These are phyloP conservation scores for Chionodraco myersi DNA, from an alignment of 2,113 vertebrate species.

Conservation along the genomic window DNA sequence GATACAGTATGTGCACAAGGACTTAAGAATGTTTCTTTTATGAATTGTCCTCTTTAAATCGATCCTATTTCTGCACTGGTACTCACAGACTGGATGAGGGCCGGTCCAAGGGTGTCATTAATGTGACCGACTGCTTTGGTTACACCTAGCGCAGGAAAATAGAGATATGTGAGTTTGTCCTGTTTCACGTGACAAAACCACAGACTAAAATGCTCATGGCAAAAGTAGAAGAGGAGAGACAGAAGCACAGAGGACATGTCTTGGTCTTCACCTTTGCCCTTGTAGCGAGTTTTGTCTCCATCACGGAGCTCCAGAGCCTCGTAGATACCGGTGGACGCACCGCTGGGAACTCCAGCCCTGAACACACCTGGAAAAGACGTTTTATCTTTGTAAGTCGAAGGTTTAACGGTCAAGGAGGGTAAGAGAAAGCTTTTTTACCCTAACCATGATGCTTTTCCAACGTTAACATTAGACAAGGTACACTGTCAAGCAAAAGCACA, in stretches of 20 bases:
- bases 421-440: neutral
- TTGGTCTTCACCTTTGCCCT: conserved; percentile 88
- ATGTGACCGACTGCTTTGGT: conserved; percentile 93
- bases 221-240: conserved; percentile 11
- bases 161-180: neutral
- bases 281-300: conserved; percentile 92
- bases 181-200: neutral
- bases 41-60: neutral
- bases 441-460: neutral
- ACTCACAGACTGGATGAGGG: conserved; percentile 91
- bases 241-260: conserved; percentile 10
- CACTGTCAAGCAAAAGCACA: neutral
- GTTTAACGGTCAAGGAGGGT: neutral
- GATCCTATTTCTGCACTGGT: neutral
- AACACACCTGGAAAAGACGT: conserved; percentile 86
- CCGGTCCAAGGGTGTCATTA: conserved; percentile 90
- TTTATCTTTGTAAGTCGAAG: neutral
- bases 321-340: conserved; percentile 92
- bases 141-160: conserved; percentile 83
- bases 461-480: neutral
- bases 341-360: conserved; percentile 92
- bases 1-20: too few species aligned
- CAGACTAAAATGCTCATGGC: neutral
- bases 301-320: conserved; percentile 93
- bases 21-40: too few species aligned